phyloP scores from a whole-genome alignment of 2,797 vertebrate genomes.

The Clamator glandarius region DNA sequence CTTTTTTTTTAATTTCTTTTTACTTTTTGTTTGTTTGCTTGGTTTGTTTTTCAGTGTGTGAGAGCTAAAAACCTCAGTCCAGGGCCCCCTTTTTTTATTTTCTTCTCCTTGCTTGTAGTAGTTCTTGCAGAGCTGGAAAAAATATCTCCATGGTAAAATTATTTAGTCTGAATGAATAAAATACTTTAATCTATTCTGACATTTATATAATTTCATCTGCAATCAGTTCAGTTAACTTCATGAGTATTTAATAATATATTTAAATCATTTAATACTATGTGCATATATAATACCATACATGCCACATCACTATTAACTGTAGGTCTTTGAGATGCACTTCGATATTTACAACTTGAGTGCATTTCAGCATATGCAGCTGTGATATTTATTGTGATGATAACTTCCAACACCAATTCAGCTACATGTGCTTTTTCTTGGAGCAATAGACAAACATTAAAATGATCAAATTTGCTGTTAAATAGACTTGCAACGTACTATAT shows the following conservation, averaged over 20 bases:
- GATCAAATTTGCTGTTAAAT: slow-evolving; percentile 39
- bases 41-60: not conserved
- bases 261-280: not conserved
- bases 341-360: slow-evolving; percentile 39
- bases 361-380: slow-evolving; percentile 12
- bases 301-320: not conserved
- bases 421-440: slow-evolving; percentile 45
- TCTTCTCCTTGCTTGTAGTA: not conserved
- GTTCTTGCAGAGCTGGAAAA: not conserved
- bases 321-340: slow-evolving; percentile 13
- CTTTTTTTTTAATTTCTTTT: not conserved
- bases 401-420: slow-evolving; percentile 15
- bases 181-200: slow-evolving; percentile 12
- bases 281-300: not conserved
- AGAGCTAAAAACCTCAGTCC: not conserved
- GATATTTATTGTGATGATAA: slow-evolving; percentile 34
- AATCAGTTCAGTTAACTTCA: not conserved
- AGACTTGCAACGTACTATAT: not conserved
- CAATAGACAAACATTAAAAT: not conserved
- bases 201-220: not conserved
- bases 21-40: not conserved
- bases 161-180: not conserved
- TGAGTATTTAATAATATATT: slow-evolving; percentile 4
- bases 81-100: not conserved
- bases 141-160: not conserved